Conservation (phyloP, 1,140 invertebrate genomes). For the Colletes latitarsis region DNA sequence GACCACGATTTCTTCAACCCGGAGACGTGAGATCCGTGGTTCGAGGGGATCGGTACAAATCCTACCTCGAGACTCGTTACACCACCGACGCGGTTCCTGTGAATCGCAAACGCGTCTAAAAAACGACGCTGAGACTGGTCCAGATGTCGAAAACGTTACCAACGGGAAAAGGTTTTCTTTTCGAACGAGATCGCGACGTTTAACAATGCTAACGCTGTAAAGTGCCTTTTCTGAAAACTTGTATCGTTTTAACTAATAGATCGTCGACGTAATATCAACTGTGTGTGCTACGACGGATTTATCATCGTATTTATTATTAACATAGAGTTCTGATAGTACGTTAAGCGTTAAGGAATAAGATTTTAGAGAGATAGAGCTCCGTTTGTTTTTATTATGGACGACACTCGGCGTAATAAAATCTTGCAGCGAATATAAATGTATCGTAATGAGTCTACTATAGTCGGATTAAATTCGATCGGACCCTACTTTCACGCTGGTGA, state of each 20-base stretch:
- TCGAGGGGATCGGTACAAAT: background rate
- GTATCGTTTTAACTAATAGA: slow-evolving; percentile 3
- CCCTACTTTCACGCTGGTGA: too few species aligned
- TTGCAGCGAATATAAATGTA: background rate
- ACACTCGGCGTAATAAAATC: background rate
- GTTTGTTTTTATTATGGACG: slow-evolving; percentile 3
- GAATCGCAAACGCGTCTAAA: background rate
- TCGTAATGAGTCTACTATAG: too few species aligned
- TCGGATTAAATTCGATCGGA: too few species aligned
- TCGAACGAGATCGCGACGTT: background rate
- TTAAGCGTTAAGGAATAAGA: slow-evolving; percentile 1
- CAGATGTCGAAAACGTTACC: slow-evolving; percentile 52
- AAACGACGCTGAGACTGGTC: background rate
- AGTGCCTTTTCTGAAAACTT: background rate
- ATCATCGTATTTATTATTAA: slow-evolving; percentile 35
- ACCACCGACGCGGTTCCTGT: too few species aligned
- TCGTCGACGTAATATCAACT: background rate
- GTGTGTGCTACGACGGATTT: slow-evolving; percentile 8
- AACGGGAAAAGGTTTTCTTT: slow-evolving; percentile 4
- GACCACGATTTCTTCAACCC: slow-evolving; percentile 45
- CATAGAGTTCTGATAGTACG: background rate
- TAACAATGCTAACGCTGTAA: background rate
- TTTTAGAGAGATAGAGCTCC: background rate
- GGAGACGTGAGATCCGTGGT: slow-evolving; percentile 51
- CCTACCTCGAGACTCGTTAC: slow-evolving; percentile 3